Base-by-base conservation (phyloP, 1,140 invertebrate genomes). In the Lerema accius region DNA sequence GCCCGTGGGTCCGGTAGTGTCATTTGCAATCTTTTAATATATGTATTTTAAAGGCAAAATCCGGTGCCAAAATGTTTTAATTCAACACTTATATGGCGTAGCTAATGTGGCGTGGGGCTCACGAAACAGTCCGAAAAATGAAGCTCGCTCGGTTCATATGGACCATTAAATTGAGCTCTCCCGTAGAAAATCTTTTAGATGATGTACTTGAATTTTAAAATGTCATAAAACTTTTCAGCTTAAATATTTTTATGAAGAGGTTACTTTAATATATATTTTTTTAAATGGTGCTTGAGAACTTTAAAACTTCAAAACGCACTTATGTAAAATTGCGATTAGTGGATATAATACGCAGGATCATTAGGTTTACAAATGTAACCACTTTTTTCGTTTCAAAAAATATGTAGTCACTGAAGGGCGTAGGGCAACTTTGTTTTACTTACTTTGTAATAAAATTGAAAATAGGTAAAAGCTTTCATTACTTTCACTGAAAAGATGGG, bases 21-120 rank as follows among this genome's bases (percentile, higher is more conserved):
- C 70, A 76, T 73, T 67, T 69, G 72, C 69, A 77, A 78, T 80
- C 67, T 80, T 81, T 82, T 69, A 73, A 73, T 68, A 78, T 74
- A 9, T 4, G 28, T 32, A 76, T 79, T 76, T 71, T 71, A 74
- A 78, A 78, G 68, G 69, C 71, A 55, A 67, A 69, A 69, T 69
- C 63, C 55, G 51, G 76, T 78, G 76, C 80, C 76, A 77, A 79
- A 80, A 80, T 78, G 71, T 77, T 80, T 78, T 80, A 80, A 82
- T 80, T 80, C 71, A 55, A 63, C 67, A 63, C 70, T 75, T 72
- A 76, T 69, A 63, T 72, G 70, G 63, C 68, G 58, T 26, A 43
- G 7, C 14, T 40, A 53, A 50, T 55, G 62, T 50, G 50, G 61
- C 45, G 26, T 42, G 60, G 49, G 61, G 46, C 61, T 64, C 43